A percentile compares a stretch with the other conserved stretches of the same genome.
These are phyloP conservation scores for Campoplex nolae DNA, from an alignment of 2,888 invertebrate species.

Conservation along the genomic window DNA sequence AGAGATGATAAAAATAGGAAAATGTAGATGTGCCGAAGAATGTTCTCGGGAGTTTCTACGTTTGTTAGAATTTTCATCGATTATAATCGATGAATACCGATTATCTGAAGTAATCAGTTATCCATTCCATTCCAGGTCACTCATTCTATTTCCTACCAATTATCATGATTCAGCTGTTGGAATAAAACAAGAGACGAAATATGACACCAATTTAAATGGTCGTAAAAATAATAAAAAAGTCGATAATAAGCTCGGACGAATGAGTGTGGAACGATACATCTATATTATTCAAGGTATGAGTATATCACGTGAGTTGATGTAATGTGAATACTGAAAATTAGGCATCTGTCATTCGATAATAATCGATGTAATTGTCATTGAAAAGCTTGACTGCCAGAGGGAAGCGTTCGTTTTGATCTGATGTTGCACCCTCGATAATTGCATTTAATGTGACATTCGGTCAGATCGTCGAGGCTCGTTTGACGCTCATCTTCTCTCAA, in stretches of 20 bases:
- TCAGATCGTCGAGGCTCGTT: slow-evolving; percentile 47
- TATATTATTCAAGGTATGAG: not conserved
- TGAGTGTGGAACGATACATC: not conserved
- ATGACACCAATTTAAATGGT: no score
- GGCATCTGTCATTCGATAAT: slow-evolving; percentile 17
- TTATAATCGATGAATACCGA: no score
- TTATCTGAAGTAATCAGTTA: no score
- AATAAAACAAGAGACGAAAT: no score
- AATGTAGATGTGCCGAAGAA: no score
- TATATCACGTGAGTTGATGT: slow-evolving; percentile 8
- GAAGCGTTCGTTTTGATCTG: slow-evolving; percentile 16
- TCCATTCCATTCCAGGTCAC: no score
- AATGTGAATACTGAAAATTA: slow-evolving; percentile 9
- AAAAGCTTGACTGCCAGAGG: slow-evolving; percentile 22
- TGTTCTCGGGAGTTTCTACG: not conserved
- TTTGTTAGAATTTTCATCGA: no score
- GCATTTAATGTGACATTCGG: slow-evolving; percentile 62
- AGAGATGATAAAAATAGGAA: no score
- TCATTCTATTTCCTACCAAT: no score
- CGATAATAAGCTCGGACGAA: no score
- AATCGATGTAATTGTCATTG: slow-evolving; percentile 55
- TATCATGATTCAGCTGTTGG: no score
- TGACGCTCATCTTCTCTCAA: slow-evolving; percentile 68
- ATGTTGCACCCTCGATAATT: slow-evolving; percentile 55
- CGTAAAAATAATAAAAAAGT: no score